Base-by-base conservation (phyloP, 2,113 vertebrate genomes). In the Meles meles region DNA sequence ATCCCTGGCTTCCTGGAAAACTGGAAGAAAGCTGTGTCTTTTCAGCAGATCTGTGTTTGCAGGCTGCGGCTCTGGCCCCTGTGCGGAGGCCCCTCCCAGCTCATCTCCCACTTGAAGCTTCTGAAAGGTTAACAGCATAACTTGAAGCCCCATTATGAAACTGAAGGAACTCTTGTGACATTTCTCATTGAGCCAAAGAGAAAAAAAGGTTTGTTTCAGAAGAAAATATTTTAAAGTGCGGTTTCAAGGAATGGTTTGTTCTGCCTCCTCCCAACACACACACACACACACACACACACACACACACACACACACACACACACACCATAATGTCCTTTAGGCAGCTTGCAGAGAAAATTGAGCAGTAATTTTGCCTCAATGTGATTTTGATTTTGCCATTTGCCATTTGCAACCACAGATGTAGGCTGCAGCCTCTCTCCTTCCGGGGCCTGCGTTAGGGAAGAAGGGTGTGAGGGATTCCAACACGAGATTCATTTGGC, bases 1-100 rank as follows among this genome's bases (percentile, higher is more conserved):
- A 97, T 29, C 0, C 91, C 9, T 17, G 5, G 92, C 37, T 97
- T 76, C 82, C 95, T 71, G 86, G 94, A 88, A 94, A 93, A 63
- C 7, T 14, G 72, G 83, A 97, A 92, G 98, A 97, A 97, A 96
- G 96, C 84, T 63, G 52, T 83, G 93, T 85, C 72, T 96, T 96
- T 96, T 90, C 0, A 0, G 91, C 49, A 91, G 31, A 42, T 97
- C 42, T 57, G 61, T 88, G 44, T 49, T 96, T 76, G 88, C 39
- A 79, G 90, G 94, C 88, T 6, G 27, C 57, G 0, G 20, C 44
- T 0, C 72, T 9, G n/a, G 57, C 77, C 47, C 49, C 17, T 18
- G 31, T 3, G 76, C 47, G 3, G 59, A 27, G 39, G 82, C 42
- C 7, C 42, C 37, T 80, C 7, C 52, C n/a, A 0, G 5, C 95